Base-by-base conservation (phyloP, 1,140 invertebrate species). In the Camponotus pennsylvanicus region DNA sequence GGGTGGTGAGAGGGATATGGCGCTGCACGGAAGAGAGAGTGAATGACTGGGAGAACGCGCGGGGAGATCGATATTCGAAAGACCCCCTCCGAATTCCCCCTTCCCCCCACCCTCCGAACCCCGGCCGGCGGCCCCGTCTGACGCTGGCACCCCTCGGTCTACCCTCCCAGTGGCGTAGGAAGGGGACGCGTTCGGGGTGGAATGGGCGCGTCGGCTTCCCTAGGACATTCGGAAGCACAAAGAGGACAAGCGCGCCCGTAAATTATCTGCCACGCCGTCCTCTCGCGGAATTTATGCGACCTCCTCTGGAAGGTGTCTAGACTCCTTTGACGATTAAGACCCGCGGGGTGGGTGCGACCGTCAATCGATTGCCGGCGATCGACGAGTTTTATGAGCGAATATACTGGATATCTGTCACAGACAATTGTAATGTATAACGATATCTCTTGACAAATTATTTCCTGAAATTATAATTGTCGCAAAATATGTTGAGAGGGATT, bases 1-100 rank as follows among this genome's bases (percentile, higher is more conserved):
- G 67, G 79, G 80, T 52, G 82, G 70, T 11, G 57, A 45, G 70
- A 80, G 67, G 82, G 61, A 85, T 55, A 67, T 57, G 52, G 70
- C 49, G 77, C 59, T 86, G 63, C 55, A 86, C 85, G 69, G 49
- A 52, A 85, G 85, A 87, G 83, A 89, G 90, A 91, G 90, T 91
- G 93, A 93, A 93, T 93, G 92, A 94, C 90, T 93, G 92, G 85
- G 91, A 92, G 92, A 90, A 90, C 42, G 42, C 85, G 88, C 86
- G 89, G 69, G 88, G 92, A 93, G 92, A 95, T 95, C 94, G 94
- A 95, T 95, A 95, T 94, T 94, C 93, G 90, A 92, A 92, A 92
- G 79, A 61, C 52, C 79, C 88, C 91, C 86, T 1, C 80, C 77
- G 76, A 73, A 88, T 87, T 88, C 82, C 67, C 63, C 45, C 66